Evolutionary conservation across 2,888 invertebrate genomes (phyloP), one percentile per base, ranked within the genome.

Genomic region (Caenorhabditis imperialis): DNA sequence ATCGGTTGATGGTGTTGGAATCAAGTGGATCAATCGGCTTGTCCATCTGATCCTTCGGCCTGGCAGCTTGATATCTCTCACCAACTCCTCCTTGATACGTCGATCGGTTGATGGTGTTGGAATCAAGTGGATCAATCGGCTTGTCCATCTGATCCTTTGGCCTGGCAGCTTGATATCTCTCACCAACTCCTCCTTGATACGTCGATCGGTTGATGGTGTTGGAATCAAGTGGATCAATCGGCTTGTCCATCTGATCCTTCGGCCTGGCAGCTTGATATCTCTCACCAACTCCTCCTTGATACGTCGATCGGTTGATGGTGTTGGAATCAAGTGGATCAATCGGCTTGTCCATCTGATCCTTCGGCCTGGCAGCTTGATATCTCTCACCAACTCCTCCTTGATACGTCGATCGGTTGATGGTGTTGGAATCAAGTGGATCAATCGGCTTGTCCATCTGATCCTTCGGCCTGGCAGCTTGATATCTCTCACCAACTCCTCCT

Each of bases 41-140:
- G 33, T 58, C 58, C 0, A 58, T 47, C 12, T 44, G 35, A 22
- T 16, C 37, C 14, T 18, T 44, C 16, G 57, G 37, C 30, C 58
- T 67, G 27, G 44, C 35, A 1, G 51, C n/a, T 10, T 35, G 14
- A 1, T 44, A 22, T 7, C 58, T 44, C 16, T 58, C 58, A 6
- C 47, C 58, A 44, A 37, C 18, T 23, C 54, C 54, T 14, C 54
- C 54, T 38, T 54, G 54, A 54, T 54, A 54, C 18, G 54, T 54
- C 7, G 38, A 22, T 22, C 54, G 20, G 23, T 54, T 54, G 54
- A 54, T 38, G 20, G 54, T 54, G 10, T 22, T 37, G 1, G 33
- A 30, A 23, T n/a, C n/a, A n/a, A n/a, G n/a, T n/a, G n/a, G n/a
- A n/a, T n/a, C n/a, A n/a, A n/a, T n/a, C n/a, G n/a, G n/a, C n/a